phyloP scores from a whole-genome alignment of 2,888 invertebrate species.

The Andrena minutula region DNA sequence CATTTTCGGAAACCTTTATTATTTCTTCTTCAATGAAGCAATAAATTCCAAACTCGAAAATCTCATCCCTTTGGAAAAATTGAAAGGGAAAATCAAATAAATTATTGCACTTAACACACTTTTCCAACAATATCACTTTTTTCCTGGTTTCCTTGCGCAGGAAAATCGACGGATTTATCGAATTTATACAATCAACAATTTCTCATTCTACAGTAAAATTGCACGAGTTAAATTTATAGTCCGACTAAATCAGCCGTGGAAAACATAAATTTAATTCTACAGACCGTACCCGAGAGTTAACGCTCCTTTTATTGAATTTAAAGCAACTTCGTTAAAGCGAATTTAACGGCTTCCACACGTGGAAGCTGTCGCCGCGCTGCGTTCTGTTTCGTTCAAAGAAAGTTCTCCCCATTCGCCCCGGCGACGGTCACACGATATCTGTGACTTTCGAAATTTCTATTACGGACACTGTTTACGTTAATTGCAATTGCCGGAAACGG shows the following conservation, averaged over 20 bases:
- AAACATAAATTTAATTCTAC: constrained; percentile 45
- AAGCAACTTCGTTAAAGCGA: constrained; percentile 31
- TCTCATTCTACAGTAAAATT: constrained; percentile 13
- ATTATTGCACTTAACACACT: not conserved
- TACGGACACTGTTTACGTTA: not conserved
- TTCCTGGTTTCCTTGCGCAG: not conserved
- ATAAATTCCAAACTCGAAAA: constrained; percentile 13
- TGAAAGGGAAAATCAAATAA: not conserved
- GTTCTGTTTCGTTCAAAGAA: constrained; percentile 29
- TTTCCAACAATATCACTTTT: constrained; percentile 9
- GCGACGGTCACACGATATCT: constrained; percentile 4
- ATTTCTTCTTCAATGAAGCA: not conserved
- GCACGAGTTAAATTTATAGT: constrained; percentile 6
- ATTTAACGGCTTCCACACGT: constrained; percentile 18
- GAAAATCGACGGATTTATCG: constrained; percentile 28
- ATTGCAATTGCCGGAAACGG: not conserved
- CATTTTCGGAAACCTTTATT: not conserved
- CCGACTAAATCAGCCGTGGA: constrained; percentile 38
- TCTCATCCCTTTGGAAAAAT: not conserved
- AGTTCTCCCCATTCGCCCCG: constrained; percentile 2
- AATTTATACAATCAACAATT: constrained; percentile 2
- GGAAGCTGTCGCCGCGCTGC: constrained; percentile 2
- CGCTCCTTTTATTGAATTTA: constrained; percentile 50
- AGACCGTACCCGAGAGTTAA: not conserved
- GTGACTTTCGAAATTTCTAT: not conserved